Evolutionary conservation across 2,113 vertebrate genomes (phyloP), one percentile per base, ranked within the genome.

Genomic region (Poeciliopsis prolifica): DNA sequence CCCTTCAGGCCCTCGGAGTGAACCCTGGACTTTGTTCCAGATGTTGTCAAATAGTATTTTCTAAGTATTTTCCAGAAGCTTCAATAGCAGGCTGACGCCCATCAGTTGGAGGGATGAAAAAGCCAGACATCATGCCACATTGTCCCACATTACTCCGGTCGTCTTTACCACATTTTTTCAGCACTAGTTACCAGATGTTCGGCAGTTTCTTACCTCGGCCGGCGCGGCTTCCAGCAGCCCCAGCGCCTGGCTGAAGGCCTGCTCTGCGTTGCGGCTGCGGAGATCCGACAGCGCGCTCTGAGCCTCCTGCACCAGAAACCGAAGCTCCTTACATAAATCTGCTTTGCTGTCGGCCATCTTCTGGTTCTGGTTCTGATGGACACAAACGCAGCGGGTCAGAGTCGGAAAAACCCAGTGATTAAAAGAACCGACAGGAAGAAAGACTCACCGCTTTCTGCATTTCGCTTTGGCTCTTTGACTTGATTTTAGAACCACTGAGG

Each of bases 171-270:
- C 1, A 37, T 2, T 2, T 37, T 37, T 37, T 10, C 10, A 11
- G 35, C 35, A 11, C 35, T 11, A 37, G 35, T 37, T 11, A 37
- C 35, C 35, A 37, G 35, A 37, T 10, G 9, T 35, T 35, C 35
- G 0, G 10, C 2, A 37, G 35, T 37, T 11, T 11, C 10, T 69
- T 91, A 98, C 97, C 96, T 93, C 87, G 11, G 91, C 65, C 1
- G 91, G 79, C 14, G 51, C 75, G 1, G 81, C 80, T 58, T 91
- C 91, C 31, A 97, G 11, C 2, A 95, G 60, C 2, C 58, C 68
- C 19, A 98, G 88, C 13, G 97, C 83, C 1, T 90, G 86, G 3
- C 92, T 90, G 61, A 99, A 99, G 22, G 94, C 93, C 33, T 93
- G 89, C 0, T 95, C 94, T 0, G 97, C 97, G 0, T 94, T 95